A percentile compares a stretch with the other conserved stretches of the same genome.
Conservation (phyloP, 2,113 vertebrate species). For the Leptodactylus fuscus region DNA sequence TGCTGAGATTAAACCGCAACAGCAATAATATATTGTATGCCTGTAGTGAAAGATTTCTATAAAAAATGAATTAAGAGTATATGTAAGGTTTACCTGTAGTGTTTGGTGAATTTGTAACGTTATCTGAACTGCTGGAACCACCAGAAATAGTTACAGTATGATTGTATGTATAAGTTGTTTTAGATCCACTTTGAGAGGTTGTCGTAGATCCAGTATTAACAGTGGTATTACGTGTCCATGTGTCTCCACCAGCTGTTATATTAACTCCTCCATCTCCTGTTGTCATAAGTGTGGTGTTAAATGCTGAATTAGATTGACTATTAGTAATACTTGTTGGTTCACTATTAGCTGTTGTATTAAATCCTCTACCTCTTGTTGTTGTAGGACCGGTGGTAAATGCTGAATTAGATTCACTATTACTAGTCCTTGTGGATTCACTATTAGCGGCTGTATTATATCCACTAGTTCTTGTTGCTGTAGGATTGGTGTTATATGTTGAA, state of each 20-base stretch:
- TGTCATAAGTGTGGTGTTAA: neutral
- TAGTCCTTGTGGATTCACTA: neutral
- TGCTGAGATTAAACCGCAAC: too few relatives aligned
- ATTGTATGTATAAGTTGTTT: neutral
- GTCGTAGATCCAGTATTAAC: neutral
- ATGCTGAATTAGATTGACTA: neutral
- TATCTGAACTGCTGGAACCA: neutral
- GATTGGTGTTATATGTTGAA: too few relatives aligned
- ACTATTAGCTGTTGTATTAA: neutral
- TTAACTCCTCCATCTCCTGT: too few relatives aligned
- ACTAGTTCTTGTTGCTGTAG: too few relatives aligned
- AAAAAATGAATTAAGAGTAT: neutral
- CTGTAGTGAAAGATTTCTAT: neutral
- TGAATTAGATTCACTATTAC: neutral
- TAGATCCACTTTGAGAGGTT: neutral
- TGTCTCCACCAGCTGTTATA: neutral
- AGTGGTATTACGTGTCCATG: neutral
- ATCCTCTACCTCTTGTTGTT: neutral
- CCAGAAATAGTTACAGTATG: neutral
- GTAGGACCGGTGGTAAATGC: neutral
- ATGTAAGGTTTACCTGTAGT: neutral
- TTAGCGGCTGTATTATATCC: neutral
- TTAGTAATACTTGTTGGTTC: neutral
- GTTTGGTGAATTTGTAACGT: neutral
- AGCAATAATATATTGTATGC: too few relatives aligned